Conservation (phyloP, 2,888 invertebrate species). For the Acanthopleura granulata region DNA sequence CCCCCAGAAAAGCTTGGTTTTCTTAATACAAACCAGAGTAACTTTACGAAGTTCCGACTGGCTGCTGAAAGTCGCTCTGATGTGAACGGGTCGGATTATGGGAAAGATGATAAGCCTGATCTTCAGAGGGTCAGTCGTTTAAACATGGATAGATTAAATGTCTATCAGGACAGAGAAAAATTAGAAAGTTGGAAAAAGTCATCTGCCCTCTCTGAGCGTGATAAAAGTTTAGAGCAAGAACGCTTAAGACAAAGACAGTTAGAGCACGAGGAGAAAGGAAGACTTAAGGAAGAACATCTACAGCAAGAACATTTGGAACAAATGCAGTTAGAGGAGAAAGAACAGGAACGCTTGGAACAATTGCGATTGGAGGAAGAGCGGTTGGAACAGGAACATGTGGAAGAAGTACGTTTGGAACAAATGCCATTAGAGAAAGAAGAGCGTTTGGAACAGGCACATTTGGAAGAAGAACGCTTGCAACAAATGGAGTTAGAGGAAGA, state of each 20-base stretch:
- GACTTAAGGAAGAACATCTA: conserved; percentile 26
- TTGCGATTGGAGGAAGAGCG: conserved; percentile 25
- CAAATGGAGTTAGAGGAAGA: conserved; percentile 31
- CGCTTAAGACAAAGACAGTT: conserved; percentile 33
- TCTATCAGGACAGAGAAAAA: background rate
- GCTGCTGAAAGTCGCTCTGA: background rate
- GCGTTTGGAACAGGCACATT: conserved; percentile 26
- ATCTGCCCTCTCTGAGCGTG: conserved; percentile 8
- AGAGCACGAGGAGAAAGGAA: conserved; percentile 24
- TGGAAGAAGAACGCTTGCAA: conserved; percentile 35
- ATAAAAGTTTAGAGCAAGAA: conserved; percentile 47
- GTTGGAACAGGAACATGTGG: conserved; percentile 7
- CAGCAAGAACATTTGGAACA: conserved; percentile 36
- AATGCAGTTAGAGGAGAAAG: conserved; percentile 30
- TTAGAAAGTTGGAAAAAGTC: background rate
- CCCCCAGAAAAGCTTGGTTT: background rate
- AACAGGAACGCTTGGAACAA: conserved; percentile 27
- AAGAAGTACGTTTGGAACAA: conserved; percentile 27
- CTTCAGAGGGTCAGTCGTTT: background rate
- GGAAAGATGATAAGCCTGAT: background rate
- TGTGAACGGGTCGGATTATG: background rate
- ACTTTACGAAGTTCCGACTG: background rate
- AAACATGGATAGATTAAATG: background rate
- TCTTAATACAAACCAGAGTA: background rate
- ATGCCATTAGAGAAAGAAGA: conserved; percentile 24